Evolutionary conservation across 2,888 invertebrate genomes (phyloP).

Genomic region (Dusona sp.): DNA sequence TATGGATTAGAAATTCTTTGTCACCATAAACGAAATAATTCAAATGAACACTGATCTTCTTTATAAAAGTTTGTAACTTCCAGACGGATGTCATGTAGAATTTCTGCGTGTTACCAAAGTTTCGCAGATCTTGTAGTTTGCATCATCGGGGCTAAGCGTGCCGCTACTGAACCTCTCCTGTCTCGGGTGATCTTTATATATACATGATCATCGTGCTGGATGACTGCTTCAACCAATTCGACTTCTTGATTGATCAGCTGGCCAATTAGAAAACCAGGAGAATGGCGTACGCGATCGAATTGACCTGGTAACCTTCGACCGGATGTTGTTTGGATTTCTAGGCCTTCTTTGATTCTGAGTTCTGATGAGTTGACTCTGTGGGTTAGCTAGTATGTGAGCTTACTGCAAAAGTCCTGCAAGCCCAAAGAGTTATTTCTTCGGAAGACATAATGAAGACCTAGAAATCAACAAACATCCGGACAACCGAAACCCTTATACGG

Average conservation of each 20-base stretch:
- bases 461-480: too few species aligned
- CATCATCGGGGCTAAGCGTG: not conserved
- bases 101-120: not conserved
- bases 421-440: too few species aligned
- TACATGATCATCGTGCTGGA: not conserved
- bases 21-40: not conserved
- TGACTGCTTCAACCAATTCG: not conserved
- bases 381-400: too few species aligned
- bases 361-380: too few species aligned
- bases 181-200: not conserved
- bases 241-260: not conserved
- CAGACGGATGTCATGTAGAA: not conserved
- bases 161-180: too few species aligned
- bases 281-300: too few species aligned
- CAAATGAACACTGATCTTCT: not conserved
- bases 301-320: too few species aligned
- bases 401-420: too few species aligned
- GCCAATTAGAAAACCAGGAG: not conserved
- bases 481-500: too few species aligned
- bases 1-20: not conserved
- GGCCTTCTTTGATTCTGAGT: too few species aligned
- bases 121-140: not conserved
- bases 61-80: not conserved
- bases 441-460: too few species aligned
- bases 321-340: too few species aligned